phyloP scores from a whole-genome alignment of 2,888 invertebrate species.

The Platerodrilus igneus region DNA sequence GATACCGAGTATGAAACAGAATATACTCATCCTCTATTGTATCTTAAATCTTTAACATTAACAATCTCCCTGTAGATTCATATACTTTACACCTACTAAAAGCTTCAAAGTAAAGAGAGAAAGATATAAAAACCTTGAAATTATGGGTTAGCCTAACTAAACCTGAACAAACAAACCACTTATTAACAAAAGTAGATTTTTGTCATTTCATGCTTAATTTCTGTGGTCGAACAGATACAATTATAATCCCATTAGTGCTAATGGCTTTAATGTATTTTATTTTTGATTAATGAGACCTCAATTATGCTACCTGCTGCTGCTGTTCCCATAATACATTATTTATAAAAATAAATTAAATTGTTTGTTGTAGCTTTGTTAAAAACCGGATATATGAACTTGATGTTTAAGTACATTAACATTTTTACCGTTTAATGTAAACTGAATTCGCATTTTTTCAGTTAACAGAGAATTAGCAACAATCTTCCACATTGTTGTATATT shows the following conservation, averaged over 20 bases:
- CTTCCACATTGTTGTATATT: too few relatives aligned
- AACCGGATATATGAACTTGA: slow-evolving; percentile 25
- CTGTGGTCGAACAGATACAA: slow-evolving; percentile 24
- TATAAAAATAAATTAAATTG: slow-evolving; percentile 27
- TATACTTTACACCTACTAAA: too few relatives aligned
- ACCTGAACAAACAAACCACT: slow-evolving; percentile 23
- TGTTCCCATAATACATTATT: slow-evolving; percentile 28
- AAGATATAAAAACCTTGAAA: slow-evolving; percentile 8
- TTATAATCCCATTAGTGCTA: slow-evolving; percentile 30
- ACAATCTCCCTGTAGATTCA: too few relatives aligned
- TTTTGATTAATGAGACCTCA: slow-evolving; percentile 27
- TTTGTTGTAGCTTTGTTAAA: slow-evolving; percentile 24
- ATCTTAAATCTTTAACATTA: too few relatives aligned
- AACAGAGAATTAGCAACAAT: too few relatives aligned
- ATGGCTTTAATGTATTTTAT: slow-evolving; percentile 28
- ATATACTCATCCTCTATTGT: too few relatives aligned
- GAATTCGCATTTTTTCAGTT: too few relatives aligned
- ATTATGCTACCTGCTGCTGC: slow-evolving; percentile 24
- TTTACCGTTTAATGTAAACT: too few relatives aligned
- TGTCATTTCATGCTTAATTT: slow-evolving; percentile 24
- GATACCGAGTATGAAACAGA: too few relatives aligned
- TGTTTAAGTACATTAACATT: too few relatives aligned
- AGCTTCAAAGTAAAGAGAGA: too few relatives aligned
- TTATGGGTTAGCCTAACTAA: slow-evolving; percentile 14
- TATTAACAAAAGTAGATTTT: slow-evolving; percentile 23